phyloP scores from a whole-genome alignment of 92 coral and sea anemone species.

The Parazoanthus darwini region DNA sequence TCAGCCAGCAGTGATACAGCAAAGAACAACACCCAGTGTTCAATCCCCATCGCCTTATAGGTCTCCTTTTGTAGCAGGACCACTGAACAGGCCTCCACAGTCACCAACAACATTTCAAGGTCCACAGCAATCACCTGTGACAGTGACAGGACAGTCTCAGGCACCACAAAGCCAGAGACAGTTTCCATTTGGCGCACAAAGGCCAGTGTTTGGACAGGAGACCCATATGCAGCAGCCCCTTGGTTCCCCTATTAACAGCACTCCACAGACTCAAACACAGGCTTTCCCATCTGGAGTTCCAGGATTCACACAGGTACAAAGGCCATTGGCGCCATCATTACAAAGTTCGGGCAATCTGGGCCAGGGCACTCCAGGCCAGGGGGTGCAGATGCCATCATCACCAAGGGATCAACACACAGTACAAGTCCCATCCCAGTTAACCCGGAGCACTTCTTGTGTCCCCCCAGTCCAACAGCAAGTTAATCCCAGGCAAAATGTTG shows the following conservation, averaged over 20 bases:
- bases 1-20: background rate
- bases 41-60: slow-evolving; percentile 9
- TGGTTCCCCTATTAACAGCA: background rate
- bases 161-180: slow-evolving; percentile 13
- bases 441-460: background rate
- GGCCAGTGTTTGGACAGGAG: slow-evolving; percentile 17
- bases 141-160: slow-evolving; percentile 20
- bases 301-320: slow-evolving; percentile 18
- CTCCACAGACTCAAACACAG: slow-evolving; percentile 18
- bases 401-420: slow-evolving; percentile 26
- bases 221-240: background rate
- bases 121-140: slow-evolving; percentile 5
- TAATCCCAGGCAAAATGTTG: slow-evolving; percentile 2
- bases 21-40: background rate
- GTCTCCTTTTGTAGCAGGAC: slow-evolving; percentile 11
- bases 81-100: slow-evolving; percentile 1
- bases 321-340: slow-evolving; percentile 12
- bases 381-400: background rate
- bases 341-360: background rate
- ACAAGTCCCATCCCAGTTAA: slow-evolving; percentile 5
- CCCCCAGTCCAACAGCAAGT: background rate
- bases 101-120: slow-evolving; percentile 11
- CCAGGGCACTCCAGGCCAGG: background rate
- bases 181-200: slow-evolving; percentile 1
- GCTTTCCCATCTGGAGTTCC: slow-evolving; percentile 6